Evolutionary conservation across 2,113 vertebrate genomes (phyloP), one percentile per base, ranked within the genome.

Genomic region (Xyrauchen texanus): DNA sequence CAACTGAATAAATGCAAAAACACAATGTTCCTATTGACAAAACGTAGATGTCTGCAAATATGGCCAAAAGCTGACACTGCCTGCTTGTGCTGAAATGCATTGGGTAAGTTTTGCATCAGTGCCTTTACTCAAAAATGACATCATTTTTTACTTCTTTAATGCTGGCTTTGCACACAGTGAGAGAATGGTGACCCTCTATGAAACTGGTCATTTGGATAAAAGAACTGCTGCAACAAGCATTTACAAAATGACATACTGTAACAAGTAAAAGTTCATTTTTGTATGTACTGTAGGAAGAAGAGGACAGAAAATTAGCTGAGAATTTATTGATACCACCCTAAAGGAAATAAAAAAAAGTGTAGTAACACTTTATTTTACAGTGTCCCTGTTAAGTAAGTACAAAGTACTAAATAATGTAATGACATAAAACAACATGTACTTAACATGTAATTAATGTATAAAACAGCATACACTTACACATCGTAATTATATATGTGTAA

Each of bases 151-250:
- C 42, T 4, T 11, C 16, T 68, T 63, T 80, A 77, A 66, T 67
- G 78, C 78, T 73, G 42, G 9, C 68, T 80, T 73, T 73, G 82
- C 78, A 68, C 55, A 12, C 15, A 47, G 6, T 60, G n/a, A 72
- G 55, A 61, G 55, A 9, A 47, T 5, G 11, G n/a, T 47, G 44
- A 21, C n/a, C n/a, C 44, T 60, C 42, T 73, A 10, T 45, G 21
- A 34, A 10, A 34, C 21, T 34, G 21, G 21, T 34, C 21, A 34
- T 34, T 34, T 34, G 3, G 21, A 34, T 34, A 3, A 34, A 34
- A 34, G 44, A 47, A 73, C 70, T 73, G 55, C 70, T 73, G 55
- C 55, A 16, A 21, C 10, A 10, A 73, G 70, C 70, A 47, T 73
- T 61, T 58, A 71, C 5, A 8, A 1, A 10, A 58, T 10, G 51